Conservation (phyloP, 1,140 invertebrate genomes). For the Diploscapter pachys region DNA sequence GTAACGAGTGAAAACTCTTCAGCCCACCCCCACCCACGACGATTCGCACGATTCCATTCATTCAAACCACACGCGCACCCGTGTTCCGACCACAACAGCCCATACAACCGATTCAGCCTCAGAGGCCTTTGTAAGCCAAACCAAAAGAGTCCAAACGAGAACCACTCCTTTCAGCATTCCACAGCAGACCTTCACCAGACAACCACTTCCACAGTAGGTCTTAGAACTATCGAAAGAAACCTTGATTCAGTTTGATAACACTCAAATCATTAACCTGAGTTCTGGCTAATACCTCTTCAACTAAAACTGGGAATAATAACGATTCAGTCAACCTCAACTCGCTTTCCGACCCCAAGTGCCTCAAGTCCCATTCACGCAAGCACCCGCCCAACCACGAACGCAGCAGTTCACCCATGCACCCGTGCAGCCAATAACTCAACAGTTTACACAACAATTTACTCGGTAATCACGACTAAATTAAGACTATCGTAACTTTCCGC, state of each 20-base stretch:
- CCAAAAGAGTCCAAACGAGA: background rate
- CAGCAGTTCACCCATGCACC: conserved; percentile 23
- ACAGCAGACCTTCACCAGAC: too few species aligned
- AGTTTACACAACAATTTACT: background rate
- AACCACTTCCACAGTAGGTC: too few species aligned
- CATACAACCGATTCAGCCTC: conserved; percentile 25
- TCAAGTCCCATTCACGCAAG: conserved; percentile 18
- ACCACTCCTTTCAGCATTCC: too few species aligned
- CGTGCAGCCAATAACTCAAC: conserved; percentile 24
- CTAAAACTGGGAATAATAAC: too few species aligned
- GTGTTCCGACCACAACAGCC: conserved; percentile 36
- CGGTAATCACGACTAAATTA: conserved; percentile 1
- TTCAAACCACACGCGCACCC: conserved; percentile 19
- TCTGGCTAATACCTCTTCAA: background rate
- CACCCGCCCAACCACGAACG: conserved; percentile 15
- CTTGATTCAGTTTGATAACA: too few species aligned
- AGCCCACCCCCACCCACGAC: conserved; percentile 33
- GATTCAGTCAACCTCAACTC: conserved; percentile 32
- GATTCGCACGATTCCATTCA: conserved; percentile 9
- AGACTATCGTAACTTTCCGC: too few species aligned
- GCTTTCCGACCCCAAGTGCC: conserved; percentile 19
- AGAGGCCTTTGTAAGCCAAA: conserved; percentile 26
- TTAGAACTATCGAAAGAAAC: too few species aligned
- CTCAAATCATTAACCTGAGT: too few species aligned
- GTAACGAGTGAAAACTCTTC: conserved; percentile 10